Conservation (phyloP, 23 tunicate genomes). For the Trididemnum nubilum region DNA sequence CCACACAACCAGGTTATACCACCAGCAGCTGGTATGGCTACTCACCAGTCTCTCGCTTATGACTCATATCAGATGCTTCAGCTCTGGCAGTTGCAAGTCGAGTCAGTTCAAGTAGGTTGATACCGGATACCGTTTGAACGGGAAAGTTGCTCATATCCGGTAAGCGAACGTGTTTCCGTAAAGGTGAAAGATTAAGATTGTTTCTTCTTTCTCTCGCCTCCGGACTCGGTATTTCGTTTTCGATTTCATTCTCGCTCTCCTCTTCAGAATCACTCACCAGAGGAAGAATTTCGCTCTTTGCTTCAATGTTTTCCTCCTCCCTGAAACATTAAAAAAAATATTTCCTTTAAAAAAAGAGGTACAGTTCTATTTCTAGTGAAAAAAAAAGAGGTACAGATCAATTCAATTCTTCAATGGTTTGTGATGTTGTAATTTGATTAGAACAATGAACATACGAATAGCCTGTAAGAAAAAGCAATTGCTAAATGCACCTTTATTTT, state of each 20-base stretch:
- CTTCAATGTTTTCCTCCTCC: not conserved
- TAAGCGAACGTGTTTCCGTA: constrained; percentile 54
- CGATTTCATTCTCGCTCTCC: constrained; percentile 8
- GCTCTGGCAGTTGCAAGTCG: constrained; percentile 50
- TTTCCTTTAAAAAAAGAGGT: too few relatives aligned
- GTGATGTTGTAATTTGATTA: too few relatives aligned
- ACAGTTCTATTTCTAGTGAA: too few relatives aligned
- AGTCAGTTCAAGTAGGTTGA: constrained; percentile 38
- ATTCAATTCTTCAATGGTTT: too few relatives aligned
- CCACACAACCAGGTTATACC: too few relatives aligned
- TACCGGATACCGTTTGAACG: constrained; percentile 51
- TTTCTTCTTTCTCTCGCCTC: constrained; percentile 54
- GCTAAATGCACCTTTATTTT: too few relatives aligned
- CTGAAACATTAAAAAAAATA: constrained; percentile 9
- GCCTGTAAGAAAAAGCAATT: too few relatives aligned
- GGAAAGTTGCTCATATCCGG: constrained; percentile 58
- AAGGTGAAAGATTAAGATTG: constrained; percentile 57
- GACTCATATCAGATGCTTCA: not conserved
- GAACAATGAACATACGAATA: too few relatives aligned
- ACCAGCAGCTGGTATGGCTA: too few relatives aligned
- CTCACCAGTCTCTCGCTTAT: not conserved
- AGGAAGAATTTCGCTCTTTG: not conserved
- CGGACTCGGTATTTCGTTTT: constrained; percentile 36
- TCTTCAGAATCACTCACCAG: not conserved
- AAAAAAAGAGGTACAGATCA: too few relatives aligned